A percentile compares a stretch with the other conserved stretches of the same genome.
These are phyloP conservation scores for Calephelis virginiensis DNA, from an alignment of 1,140 invertebrate species.

Conservation along the genomic window DNA sequence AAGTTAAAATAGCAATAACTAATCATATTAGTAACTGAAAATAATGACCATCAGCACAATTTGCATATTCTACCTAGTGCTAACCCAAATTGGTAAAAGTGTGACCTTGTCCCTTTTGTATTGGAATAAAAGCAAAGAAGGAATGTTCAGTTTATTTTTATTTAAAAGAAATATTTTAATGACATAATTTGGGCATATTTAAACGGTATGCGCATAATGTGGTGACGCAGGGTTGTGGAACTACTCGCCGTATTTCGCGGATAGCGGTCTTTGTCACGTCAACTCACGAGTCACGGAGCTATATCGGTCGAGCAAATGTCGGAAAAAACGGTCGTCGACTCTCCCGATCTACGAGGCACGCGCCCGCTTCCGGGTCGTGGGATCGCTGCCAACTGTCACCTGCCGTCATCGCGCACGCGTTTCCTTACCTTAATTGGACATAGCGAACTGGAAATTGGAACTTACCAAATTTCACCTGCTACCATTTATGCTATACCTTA, in stretches of 20 bases:
- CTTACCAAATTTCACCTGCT: not conserved
- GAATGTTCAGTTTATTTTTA: too few relatives aligned
- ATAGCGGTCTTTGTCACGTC: not conserved
- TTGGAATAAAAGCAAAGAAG: too few relatives aligned
- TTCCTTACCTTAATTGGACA: not conserved
- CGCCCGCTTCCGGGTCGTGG: conserved; percentile 14
- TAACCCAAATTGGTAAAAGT: too few relatives aligned
- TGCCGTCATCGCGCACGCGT: conserved; percentile 11
- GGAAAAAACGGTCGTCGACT: conserved; percentile 22
- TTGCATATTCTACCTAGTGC: too few relatives aligned
- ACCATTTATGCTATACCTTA: too few relatives aligned
- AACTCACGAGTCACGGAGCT: not conserved
- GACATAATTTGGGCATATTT: too few relatives aligned
- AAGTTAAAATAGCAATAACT: too few relatives aligned
- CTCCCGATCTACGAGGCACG: conserved; percentile 18
- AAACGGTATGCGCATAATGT: not conserved
- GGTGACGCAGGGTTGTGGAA: not conserved
- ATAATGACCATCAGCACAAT: too few relatives aligned
- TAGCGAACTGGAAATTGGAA: not conserved
- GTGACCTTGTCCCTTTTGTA: too few relatives aligned
- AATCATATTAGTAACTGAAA: too few relatives aligned
- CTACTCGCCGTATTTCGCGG: conserved; percentile 8
- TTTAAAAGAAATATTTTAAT: too few relatives aligned
- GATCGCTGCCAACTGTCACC: not conserved
- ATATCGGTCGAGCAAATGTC: not conserved